These are phyloP conservation scores for Prinia subflava DNA, from an alignment of 2,113 vertebrate genomes.

Conservation along the genomic window DNA sequence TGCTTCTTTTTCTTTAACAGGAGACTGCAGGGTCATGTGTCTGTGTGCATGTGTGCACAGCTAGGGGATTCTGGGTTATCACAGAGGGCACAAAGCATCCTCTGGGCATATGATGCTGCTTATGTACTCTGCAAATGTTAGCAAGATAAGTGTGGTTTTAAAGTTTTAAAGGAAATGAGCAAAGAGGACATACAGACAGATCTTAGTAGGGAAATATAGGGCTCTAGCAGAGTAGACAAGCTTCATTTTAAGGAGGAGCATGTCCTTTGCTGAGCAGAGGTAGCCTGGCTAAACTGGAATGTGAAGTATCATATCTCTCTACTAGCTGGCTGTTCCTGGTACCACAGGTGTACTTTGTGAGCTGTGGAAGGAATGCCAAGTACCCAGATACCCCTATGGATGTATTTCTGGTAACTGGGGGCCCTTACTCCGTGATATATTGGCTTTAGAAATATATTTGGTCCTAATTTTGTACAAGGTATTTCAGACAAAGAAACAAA, in stretches of 20 bases:
- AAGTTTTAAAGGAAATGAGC: not conserved
- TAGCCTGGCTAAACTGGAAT: not conserved
- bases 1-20: not conserved
- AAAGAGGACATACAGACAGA: not conserved
- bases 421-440: not conserved
- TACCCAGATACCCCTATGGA: not conserved
- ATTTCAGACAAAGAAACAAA: not conserved
- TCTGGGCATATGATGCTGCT: not conserved
- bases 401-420: not conserved
- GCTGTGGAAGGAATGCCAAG: not conserved
- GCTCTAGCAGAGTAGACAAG: not conserved
- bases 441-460: not conserved
- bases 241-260: not conserved
- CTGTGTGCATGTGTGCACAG: accelerated
- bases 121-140: not conserved
- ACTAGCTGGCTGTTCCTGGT: not conserved
- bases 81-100: not conserved
- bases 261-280: not conserved
- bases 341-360: not conserved
- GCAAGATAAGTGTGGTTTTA: not conserved
- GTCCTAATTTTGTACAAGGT: not conserved
- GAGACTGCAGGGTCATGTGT: not conserved
- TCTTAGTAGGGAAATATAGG: not conserved
- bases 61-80: not conserved
- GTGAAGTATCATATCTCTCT: not conserved